A percentile compares a stretch with the other conserved stretches of the same genome.
Conservation (phyloP, 2,797 vertebrate species). For the Epinephelus awoara region DNA sequence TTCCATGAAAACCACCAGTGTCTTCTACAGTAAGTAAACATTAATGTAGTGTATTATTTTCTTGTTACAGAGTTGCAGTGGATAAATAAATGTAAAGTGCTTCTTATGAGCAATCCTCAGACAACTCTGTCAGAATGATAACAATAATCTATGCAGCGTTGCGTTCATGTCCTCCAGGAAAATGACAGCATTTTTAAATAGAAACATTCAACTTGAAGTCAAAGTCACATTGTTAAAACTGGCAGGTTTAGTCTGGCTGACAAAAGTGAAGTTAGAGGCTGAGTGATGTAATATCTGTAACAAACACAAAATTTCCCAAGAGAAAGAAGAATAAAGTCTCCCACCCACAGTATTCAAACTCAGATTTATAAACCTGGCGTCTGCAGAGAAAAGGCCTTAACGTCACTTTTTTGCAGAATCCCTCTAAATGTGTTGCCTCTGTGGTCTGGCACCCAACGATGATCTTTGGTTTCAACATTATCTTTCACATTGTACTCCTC, state of each 20-base stretch:
- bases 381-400: conserved; percentile 44
- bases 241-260: conserved; percentile 32
- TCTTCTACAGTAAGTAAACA: conserved; percentile 24
- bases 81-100: conserved; percentile 19
- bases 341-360: conserved; percentile 23
- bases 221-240: conserved; percentile 27
- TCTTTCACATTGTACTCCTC: conserved; percentile 61
- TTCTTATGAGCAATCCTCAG: conserved; percentile 28
- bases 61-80: conserved; percentile 15
- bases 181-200: conserved; percentile 52
- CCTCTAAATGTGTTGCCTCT: conserved; percentile 50
- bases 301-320: conserved; percentile 40
- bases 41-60: conserved; percentile 26
- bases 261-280: conserved; percentile 22
- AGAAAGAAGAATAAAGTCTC: conserved; percentile 20
- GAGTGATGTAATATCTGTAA: conserved; percentile 39
- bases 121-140: conserved; percentile 24
- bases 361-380: conserved; percentile 58
- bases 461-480: conserved; percentile 66
- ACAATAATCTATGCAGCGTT: conserved; percentile 45
- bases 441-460: conserved; percentile 59
- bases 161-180: conserved; percentile 48
- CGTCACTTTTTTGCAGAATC: conserved; percentile 48
- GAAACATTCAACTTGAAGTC: conserved; percentile 25
- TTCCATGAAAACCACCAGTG: conserved; percentile 52